Conservation (phyloP, 2,113 vertebrate species). For the Seriola quinqueradiata region DNA sequence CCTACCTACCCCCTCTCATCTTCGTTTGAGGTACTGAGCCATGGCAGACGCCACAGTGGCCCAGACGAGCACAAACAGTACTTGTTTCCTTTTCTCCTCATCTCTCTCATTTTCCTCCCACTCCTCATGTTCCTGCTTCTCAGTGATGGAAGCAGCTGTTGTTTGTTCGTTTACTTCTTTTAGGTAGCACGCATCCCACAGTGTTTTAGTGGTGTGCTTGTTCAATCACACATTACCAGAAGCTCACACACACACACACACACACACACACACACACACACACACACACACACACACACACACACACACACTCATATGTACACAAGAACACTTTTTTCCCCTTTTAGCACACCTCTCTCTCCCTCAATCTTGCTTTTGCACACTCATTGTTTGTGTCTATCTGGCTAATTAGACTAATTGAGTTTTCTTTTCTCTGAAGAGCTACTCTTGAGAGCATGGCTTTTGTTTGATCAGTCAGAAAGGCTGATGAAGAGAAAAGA, state of each 20-base stretch:
- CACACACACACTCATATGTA: neutral
- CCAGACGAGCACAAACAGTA: conserved; percentile 44
- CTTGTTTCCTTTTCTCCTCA: conserved; percentile 32
- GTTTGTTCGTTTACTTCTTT: conserved; percentile 72
- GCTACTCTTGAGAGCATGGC: conserved; percentile 13
- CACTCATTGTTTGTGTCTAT: conserved; percentile 44
- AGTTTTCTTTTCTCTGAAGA: conserved; percentile 57
- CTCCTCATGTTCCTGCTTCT: conserved; percentile 41
- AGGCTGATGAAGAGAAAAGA: conserved; percentile 21
- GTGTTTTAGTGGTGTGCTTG: neutral
- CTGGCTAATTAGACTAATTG: conserved; percentile 70
- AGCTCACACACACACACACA: neutral
- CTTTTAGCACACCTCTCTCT: conserved; percentile 30
- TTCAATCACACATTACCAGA: conserved; percentile 9
- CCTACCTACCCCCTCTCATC: conserved; percentile 48
- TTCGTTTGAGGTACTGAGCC: conserved; percentile 49
- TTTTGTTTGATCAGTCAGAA: conserved; percentile 57
- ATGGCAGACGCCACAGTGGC: conserved; percentile 43
- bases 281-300: no score
- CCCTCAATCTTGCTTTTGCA: conserved; percentile 19
- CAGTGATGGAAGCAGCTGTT: conserved; percentile 69
- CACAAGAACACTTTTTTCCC: neutral
- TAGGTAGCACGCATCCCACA: conserved; percentile 34
- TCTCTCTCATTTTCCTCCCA: conserved; percentile 53
- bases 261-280: no score